Percentiles rank a stretch among this genome's conserved stretches.
These are phyloP conservation scores for Cryptophagus acutangulus DNA, from an alignment of 2,888 invertebrate genomes.

Conservation along the genomic window DNA sequence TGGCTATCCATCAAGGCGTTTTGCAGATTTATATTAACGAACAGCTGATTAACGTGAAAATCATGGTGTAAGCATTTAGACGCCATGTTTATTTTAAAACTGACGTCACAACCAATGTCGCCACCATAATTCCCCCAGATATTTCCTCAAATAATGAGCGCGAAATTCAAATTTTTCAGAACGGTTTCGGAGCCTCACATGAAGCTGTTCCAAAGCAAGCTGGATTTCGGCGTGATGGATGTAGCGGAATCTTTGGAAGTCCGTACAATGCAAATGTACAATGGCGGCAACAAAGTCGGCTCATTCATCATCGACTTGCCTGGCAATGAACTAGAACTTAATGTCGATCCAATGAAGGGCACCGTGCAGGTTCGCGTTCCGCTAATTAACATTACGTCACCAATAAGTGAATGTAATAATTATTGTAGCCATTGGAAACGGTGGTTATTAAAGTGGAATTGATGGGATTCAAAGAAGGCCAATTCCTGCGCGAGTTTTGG, in stretches of 20 bases:
- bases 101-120: no score
- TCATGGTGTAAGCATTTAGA: conserved; percentile 36
- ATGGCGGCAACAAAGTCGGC: conserved; percentile 43
- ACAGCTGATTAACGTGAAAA: conserved; percentile 33
- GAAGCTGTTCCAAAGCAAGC: conserved; percentile 24
- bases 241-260: conserved; percentile 42
- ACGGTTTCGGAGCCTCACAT: conserved; percentile 34
- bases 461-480: conserved; percentile 41
- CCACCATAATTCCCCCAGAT: no score
- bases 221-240: conserved; percentile 49
- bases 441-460: conserved; percentile 40
- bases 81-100: no score
- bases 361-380: conserved; percentile 28
- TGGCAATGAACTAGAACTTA: conserved; percentile 40
- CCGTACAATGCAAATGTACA: conserved; percentile 41
- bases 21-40: conserved; percentile 44
- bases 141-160: not conserved
- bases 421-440: conserved; percentile 22
- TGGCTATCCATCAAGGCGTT: conserved; percentile 33
- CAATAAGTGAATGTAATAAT: not conserved
- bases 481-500: conserved; percentile 48
- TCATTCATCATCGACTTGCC: conserved; percentile 47
- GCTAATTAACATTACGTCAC: not conserved
- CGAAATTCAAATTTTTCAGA: conserved; percentile 25
- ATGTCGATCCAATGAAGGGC: conserved; percentile 46